Base-by-base conservation (phyloP, 1,140 invertebrate genomes). In the Tyrophagus putrescentiae region DNA sequence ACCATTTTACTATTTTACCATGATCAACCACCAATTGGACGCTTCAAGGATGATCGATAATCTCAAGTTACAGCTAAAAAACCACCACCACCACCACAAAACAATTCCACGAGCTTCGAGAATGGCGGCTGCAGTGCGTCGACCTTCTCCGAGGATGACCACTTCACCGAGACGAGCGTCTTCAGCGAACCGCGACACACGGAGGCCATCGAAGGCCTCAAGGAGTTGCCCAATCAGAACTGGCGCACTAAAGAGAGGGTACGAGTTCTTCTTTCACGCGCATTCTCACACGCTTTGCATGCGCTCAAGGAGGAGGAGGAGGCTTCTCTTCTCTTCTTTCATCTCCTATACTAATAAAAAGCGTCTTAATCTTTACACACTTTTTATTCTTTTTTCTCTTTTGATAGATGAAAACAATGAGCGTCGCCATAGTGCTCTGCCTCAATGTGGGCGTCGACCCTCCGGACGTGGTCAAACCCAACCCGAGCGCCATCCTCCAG, bases 391-490 rank as follows among this genome's bases (percentile, higher is more conserved):
- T 36, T 56, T 63, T 60, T 33, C n/a, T 7, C 3, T 32, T 60
- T 63, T 76, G 76, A 21, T 70, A 89, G 83, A 94, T 95, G 85
- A 95, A 95, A 76, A 99, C 96, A 6, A 92, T 98, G n/a, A 97
- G 92, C 74, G 96, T 98, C 39, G 95, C 93, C 1, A 74, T 99
- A 50, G 94, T 99, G 7, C 71, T 99, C 5, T 99, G 95, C 74
- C 78, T 99, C 7, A 98, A 99, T 77, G 87, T 99, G 54, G 95
- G 94, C 27, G 94, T 98, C 5, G 96, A 99, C 75, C 95, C 96
- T 32, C 95, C 95, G 7, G 95, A 98, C 74, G 82, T 98, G 61
- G 83, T 96, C 1, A 98, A 98, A 73, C 95, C 91, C 11, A 84
- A 92, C 66, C 94, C 94, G 0, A 96, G 93, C 74, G 91, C 96